Base-by-base conservation (phyloP, 1,140 invertebrate genomes). In the Drosophila asahinai region DNA sequence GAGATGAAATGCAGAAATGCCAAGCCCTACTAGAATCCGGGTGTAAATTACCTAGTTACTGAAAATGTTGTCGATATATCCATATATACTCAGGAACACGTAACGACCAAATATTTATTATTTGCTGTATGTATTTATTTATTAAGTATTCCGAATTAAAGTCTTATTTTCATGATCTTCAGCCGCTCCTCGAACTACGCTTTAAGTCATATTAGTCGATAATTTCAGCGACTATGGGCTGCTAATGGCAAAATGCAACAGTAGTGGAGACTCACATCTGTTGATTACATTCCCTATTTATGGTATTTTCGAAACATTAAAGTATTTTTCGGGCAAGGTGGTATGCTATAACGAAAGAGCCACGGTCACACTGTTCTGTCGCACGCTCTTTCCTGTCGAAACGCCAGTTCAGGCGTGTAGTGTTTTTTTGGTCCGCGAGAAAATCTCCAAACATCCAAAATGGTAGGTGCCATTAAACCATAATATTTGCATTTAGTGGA, bases 361-460 rank as follows among this genome's bases (percentile, higher is more conserved):
- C 11, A 19, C 45, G 45, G 45, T 27, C 48, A 51, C 48, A 51
- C 48, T 51, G 48, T 51, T 51, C 45, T n/a, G 25, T 38, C 8
- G 17, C 62, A 67, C 93, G 92, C 92, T 94, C 93, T 94, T 94
- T 95, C 94, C 94, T 94, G 94, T 95, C 95, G 95, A 95, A 83
- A 95, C 96, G 96, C 96, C 96, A 96, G 96, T 95, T 95, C 95
- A 96, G 96, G 95, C 95, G 96, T 95, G 96, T 96, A 94, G 95
- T 96, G 94, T 95, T 95, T 95, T 95, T 94, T 94, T 90, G 78
- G 62, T 83, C 94, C 94, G 94, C 93, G 82, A 70, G 77, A 94
- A 95, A 95, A 97, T 97, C 96, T 93, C 93, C 94, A 95, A 96
- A 95, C 96, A 97, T 97, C 96, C 96, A 97, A 96, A 93, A 97